A percentile compares a stretch with the other conserved stretches of the same genome.
These are phyloP conservation scores for Deladenus siricidicola DNA, from an alignment of 2,888 invertebrate genomes.

Conservation along the genomic window DNA sequence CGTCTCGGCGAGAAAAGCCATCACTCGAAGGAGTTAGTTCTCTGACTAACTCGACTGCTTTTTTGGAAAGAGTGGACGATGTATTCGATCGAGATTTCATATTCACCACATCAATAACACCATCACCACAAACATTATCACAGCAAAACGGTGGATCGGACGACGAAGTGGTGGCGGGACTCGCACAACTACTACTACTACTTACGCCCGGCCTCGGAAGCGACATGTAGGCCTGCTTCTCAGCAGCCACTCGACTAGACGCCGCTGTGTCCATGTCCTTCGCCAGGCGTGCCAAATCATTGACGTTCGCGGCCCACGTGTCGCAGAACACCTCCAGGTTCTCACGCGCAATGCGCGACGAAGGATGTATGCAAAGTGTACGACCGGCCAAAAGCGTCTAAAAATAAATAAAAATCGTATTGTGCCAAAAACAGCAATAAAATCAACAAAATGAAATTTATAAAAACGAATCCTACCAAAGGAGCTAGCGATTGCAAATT, in stretches of 20 bases:
- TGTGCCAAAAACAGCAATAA: not conserved
- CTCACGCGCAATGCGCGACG: slow-evolving; percentile 88
- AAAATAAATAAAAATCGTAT: slow-evolving; percentile 9
- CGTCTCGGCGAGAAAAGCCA: too few species aligned
- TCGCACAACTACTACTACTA: slow-evolving; percentile 11
- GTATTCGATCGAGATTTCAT: too few species aligned
- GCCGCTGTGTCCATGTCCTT: slow-evolving; percentile 52
- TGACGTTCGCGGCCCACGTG: slow-evolving; percentile 61
- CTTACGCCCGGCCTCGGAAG: slow-evolving; percentile 83
- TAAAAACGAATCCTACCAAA: slow-evolving; percentile 59
- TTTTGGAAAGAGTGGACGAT: not conserved
- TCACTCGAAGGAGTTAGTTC: too few species aligned
- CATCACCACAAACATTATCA: not conserved
- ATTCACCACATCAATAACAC: not conserved
- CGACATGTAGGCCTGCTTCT: slow-evolving; percentile 81
- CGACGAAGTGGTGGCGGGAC: slow-evolving; percentile 1
- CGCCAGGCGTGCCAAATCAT: slow-evolving; percentile 63
- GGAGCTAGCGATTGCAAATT: slow-evolving; percentile 89
- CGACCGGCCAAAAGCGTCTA: slow-evolving; percentile 80
- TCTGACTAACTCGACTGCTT: too few species aligned
- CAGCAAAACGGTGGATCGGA: not conserved
- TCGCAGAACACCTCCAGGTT: slow-evolving; percentile 69
- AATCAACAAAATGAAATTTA: not conserved
- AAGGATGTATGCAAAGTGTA: slow-evolving; percentile 79
- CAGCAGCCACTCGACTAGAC: slow-evolving; percentile 53